Evolutionary conservation across 2,888 invertebrate genomes (phyloP), one percentile per base, ranked within the genome.

Genomic region (Megastigmus dorsalis): DNA sequence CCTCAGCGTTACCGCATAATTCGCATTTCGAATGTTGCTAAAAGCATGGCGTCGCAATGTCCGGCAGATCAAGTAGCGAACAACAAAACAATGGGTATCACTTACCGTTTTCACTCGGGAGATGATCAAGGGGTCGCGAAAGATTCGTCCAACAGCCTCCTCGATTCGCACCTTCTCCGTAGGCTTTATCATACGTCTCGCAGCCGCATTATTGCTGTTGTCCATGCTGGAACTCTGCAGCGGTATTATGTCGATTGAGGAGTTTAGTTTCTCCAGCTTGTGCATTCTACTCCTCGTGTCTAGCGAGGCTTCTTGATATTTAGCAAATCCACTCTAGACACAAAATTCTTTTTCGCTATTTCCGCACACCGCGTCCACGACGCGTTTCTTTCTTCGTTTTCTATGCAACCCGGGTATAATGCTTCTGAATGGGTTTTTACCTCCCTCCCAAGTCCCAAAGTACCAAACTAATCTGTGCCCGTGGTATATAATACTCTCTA

Each of bases 21-120:
- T n/a, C n/a, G n/a, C n/a, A n/a, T n/a, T n/a, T n/a, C n/a, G n/a
- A n/a, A n/a, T n/a, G n/a, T n/a, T n/a, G n/a, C n/a, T n/a, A n/a
- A n/a, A n/a, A n/a, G n/a, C n/a, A n/a, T n/a, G n/a, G n/a, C n/a
- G n/a, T n/a, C n/a, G n/a, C n/a, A n/a, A n/a, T n/a, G n/a, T n/a
- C n/a, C n/a, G n/a, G n/a, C n/a, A n/a, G n/a, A n/a, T n/a, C n/a
- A n/a, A n/a, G n/a, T n/a, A n/a, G n/a, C n/a, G n/a, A n/a, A n/a
- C n/a, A n/a, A n/a, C n/a, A n/a, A n/a, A n/a, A n/a, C n/a, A n/a
- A n/a, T n/a, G n/a, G n/a, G n/a, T n/a, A n/a, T n/a, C n/a, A n/a
- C n/a, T n/a, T 85, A 90, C 90, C 88, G 89, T 89, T 82, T 90
- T 89, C 26, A 91, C 89, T 36, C 90, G 85, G n/a, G 89, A 87